Evolutionary conservation across 1,140 invertebrate species (phyloP), one percentile per base, ranked within the genome.

Genomic region (Lepidurus apus): DNA sequence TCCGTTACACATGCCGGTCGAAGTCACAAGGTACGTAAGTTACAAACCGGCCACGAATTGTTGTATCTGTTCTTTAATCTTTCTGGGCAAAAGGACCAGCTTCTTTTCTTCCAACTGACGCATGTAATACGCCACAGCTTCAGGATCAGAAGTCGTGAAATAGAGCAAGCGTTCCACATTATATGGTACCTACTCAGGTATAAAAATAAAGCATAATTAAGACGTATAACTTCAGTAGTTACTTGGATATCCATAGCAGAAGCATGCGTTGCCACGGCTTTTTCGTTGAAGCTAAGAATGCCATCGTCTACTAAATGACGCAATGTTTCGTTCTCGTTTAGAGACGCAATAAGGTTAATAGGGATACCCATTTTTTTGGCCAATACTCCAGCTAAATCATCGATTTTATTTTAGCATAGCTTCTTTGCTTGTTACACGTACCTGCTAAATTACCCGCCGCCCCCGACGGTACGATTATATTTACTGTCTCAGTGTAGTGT

Each of bases 221-320:
- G 34, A 74, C 5, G 11, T 44, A 80, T 24, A 42, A 9, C 26
- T 53, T 43, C 26, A 73, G 74, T n/a, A 77, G n/a, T 42, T 77
- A 86, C 85, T 82, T 85, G 83, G 81, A 88, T 87, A 77, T 88
- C 86, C 86, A 88, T 87, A 10, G 87, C 86, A 42, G 86, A 84
- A 11, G 86, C 85, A 7, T 85, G 81, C 13, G 87, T 86, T 17
- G 74, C 75, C 8, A 80, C 81, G 0, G 85, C 83, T 1, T 73
- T 44, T 5, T 81, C 80, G 13, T 81, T 77, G 43, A 84, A 79
- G 42, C 80, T 45, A 65, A 83, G 84, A 43, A 83, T 78, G 11
- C 86, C 85, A 13, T 81, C 81, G n/a, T 80, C 80, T 24, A 87
- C n/a, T 13, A 85, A 81, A 0, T 81, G 77, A 9, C 82, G 79